A percentile compares a stretch with the other conserved stretches of the same genome.
Conservation (phyloP, 2,797 vertebrate genomes). For the Cynodonichthys magdalenae region DNA sequence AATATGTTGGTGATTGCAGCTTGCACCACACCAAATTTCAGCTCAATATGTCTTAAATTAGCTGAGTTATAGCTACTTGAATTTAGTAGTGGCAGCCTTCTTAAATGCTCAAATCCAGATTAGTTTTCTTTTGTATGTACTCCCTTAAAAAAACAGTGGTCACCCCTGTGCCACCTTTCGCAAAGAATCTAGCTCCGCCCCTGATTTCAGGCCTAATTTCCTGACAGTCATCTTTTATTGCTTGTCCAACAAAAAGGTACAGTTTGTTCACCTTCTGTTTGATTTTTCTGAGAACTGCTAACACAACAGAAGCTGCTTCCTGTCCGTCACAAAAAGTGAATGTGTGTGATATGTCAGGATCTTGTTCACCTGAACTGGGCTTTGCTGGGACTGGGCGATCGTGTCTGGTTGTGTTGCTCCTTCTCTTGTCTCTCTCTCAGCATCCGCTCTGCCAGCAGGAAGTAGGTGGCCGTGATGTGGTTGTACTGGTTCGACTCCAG, state of each 20-base stretch:
- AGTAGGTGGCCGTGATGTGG: slow-evolving; percentile 97
- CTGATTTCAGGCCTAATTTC: too few species aligned
- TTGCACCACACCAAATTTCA: too few species aligned
- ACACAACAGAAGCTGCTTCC: slow-evolving; percentile 41
- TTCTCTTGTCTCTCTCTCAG: slow-evolving; percentile 93
- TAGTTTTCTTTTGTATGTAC: too few species aligned
- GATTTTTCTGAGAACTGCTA: slow-evolving; percentile 34
- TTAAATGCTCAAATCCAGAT: too few species aligned
- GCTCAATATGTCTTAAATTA: too few species aligned
- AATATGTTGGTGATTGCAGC: too few species aligned
- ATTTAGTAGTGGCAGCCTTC: too few species aligned
- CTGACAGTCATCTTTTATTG: slow-evolving; percentile 9
- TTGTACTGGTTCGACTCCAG: slow-evolving; percentile 96
- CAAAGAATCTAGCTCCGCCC: too few species aligned
- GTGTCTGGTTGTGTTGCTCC: slow-evolving; percentile 85
- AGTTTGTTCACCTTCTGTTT: slow-evolving; percentile 43
- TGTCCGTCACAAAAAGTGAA: slow-evolving; percentile 27
- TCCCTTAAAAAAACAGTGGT: too few species aligned
- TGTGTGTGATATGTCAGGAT: slow-evolving; percentile 1
- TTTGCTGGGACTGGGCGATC: slow-evolving; percentile 92
- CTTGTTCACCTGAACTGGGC: slow-evolving; percentile 91
- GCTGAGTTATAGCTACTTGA: too few species aligned
- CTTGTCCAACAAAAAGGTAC: slow-evolving; percentile 12
- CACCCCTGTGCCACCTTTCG: too few species aligned
- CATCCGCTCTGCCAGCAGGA: slow-evolving; percentile 92